Conservation (phyloP, 2,113 vertebrate species). For the Esox niger region DNA sequence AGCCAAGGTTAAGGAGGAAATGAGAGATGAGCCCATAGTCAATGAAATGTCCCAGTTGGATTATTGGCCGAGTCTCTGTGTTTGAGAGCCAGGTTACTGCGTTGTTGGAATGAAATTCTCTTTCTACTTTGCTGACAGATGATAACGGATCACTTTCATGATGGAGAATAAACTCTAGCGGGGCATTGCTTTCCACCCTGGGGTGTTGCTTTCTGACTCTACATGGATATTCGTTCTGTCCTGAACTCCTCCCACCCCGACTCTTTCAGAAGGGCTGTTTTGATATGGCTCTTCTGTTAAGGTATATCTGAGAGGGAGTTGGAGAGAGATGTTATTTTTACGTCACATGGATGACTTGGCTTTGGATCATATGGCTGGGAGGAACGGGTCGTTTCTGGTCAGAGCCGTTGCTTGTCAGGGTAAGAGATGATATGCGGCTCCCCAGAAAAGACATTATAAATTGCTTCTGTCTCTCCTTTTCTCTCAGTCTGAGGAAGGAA, state of each 20-base stretch:
- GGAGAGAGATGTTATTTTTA: slow-evolving; percentile 45
- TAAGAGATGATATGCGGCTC: slow-evolving; percentile 54
- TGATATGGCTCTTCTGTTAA: slow-evolving; percentile 22
- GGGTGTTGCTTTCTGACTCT: slow-evolving; percentile 6
- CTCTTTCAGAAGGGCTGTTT: slow-evolving; percentile 28
- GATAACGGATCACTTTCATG: slow-evolving; percentile 56
- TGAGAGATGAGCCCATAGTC: slow-evolving; percentile 36
- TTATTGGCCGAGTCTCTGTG: slow-evolving; percentile 40
- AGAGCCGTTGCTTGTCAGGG: slow-evolving; percentile 28
- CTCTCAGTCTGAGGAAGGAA: slow-evolving; percentile 26
- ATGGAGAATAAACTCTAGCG: slow-evolving; percentile 31
- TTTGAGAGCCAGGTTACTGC: slow-evolving; percentile 52
- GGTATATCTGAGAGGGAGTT: slow-evolving; percentile 40
- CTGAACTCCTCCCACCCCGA: slow-evolving; percentile 5
- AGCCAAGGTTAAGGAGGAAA: slow-evolving; percentile 45
- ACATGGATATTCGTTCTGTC: slow-evolving; percentile 22
- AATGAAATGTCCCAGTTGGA: slow-evolving; percentile 38
- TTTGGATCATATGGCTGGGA: slow-evolving; percentile 30
- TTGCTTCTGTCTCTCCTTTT: slow-evolving; percentile 29
- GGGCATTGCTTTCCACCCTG: not conserved
- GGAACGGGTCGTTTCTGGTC: slow-evolving; percentile 42
- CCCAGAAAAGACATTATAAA: slow-evolving; percentile 33
- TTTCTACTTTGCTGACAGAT: slow-evolving; percentile 44
- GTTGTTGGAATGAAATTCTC: slow-evolving; percentile 49
- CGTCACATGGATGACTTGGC: slow-evolving; percentile 38